Evolutionary conservation across 1,140 invertebrate species (phyloP).

Genomic region (Cotesia chilonis): DNA sequence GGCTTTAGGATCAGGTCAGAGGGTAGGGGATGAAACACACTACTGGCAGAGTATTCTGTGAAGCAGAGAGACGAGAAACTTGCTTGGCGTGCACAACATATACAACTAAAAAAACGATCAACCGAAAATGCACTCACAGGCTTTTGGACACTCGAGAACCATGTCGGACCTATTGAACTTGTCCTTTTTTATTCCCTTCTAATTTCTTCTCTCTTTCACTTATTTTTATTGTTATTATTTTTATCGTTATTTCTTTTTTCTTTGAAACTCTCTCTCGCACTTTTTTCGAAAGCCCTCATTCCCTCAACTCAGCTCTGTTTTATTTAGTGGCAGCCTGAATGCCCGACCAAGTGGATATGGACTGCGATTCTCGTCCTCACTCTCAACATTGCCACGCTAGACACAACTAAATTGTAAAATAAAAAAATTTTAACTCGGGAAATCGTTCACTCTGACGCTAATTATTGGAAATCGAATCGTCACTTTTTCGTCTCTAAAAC

Average conservation of each 20-base stretch:
- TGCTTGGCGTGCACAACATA: slow-evolving; percentile 1
- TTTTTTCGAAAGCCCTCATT: slow-evolving; percentile 17
- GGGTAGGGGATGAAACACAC: not conserved
- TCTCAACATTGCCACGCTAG: slow-evolving; percentile 10
- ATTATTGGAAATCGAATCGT: slow-evolving; percentile 31
- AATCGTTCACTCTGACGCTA: slow-evolving; percentile 22
- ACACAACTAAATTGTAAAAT: slow-evolving; percentile 13
- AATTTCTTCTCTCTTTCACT: slow-evolving; percentile 13
- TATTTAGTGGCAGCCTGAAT: slow-evolving; percentile 22
- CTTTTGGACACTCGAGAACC: slow-evolving; percentile 27
- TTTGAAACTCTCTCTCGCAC: slow-evolving; percentile 14
- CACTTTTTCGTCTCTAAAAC: slow-evolving; percentile 5
- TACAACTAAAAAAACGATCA: slow-evolving; percentile 22
- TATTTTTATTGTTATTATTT: not conserved
- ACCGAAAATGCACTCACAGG: slow-evolving; percentile 31
- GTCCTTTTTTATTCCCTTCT: slow-evolving; percentile 17
- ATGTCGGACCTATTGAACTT: slow-evolving; percentile 32
- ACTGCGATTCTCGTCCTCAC: not conserved
- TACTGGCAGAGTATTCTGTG: not conserved
- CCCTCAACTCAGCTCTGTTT: slow-evolving; percentile 7
- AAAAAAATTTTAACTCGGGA: slow-evolving; percentile 19
- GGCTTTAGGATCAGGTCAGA: not conserved
- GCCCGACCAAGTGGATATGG: slow-evolving; percentile 17
- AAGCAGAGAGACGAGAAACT: slow-evolving; percentile 21
- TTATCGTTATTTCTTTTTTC: slow-evolving; percentile 4